These are phyloP conservation scores for Coptodon rendalli DNA, from an alignment of 2,113 vertebrate species.

Conservation along the genomic window DNA sequence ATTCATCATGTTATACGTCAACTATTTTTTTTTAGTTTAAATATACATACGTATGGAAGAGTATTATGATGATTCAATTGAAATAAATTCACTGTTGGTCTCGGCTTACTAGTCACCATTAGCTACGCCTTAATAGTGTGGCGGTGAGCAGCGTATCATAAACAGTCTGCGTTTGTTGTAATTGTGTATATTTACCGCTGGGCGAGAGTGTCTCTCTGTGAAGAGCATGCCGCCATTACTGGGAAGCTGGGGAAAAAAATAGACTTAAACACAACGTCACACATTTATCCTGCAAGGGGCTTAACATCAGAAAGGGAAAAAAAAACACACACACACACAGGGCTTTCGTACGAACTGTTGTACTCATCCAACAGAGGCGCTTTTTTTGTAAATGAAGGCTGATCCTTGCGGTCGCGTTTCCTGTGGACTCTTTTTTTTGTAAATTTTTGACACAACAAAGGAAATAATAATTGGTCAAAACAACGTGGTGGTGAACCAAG, in stretches of 20 bases:
- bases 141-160: neutral
- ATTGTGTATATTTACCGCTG: constrained; percentile 69
- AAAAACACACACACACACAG: neutral
- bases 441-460: constrained; percentile 74
- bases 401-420: neutral
- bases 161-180: constrained; percentile 44
- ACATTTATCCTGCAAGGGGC: constrained; percentile 27
- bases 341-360: neutral
- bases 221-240: constrained; percentile 77
- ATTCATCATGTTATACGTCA: neutral
- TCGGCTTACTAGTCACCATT: neutral
- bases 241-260: constrained; percentile 65
- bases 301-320: constrained; percentile 10
- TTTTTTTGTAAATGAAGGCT: neutral
- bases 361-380: neutral
- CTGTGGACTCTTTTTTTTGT: constrained; percentile 39
- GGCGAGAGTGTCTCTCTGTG: constrained; percentile 59
- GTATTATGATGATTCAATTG: neutral
- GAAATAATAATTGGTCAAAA: constrained; percentile 75
- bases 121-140: neutral
- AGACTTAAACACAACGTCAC: constrained; percentile 59
- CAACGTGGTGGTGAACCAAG: constrained; percentile 73
- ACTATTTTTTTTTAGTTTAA: neutral
- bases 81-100: neutral
- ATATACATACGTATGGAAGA: neutral